A percentile compares a stretch with the other conserved stretches of the same genome.
phyloP scores from a whole-genome alignment of 2,113 vertebrate genomes.

The Rhineura floridana region DNA sequence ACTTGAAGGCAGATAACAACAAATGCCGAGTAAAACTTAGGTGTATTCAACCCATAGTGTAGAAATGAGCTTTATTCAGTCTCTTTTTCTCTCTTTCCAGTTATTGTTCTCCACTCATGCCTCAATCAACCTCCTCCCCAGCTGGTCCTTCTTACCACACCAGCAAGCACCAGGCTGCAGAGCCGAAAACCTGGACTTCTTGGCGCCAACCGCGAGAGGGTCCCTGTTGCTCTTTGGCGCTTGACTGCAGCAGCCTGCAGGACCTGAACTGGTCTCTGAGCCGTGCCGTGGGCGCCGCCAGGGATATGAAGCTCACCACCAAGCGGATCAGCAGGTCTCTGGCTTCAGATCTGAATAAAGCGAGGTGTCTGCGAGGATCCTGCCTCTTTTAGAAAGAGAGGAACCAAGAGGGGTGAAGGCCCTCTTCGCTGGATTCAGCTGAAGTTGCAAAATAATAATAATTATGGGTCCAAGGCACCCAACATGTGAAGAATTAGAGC shows the following conservation, averaged over 20 bases:
- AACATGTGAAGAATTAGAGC: too few relatives aligned
- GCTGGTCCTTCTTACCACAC: slow-evolving; percentile 25
- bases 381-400: slow-evolving; percentile 75
- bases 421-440: too few relatives aligned
- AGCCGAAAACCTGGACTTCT: background rate
- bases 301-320: slow-evolving; percentile 72
- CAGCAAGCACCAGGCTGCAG: accelerated
- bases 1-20: too few relatives aligned
- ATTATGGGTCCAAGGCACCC: background rate
- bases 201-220: accelerated
- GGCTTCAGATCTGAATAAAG: slow-evolving; percentile 72
- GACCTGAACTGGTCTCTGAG: slow-evolving; percentile 75
- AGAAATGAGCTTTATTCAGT: background rate
- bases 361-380: slow-evolving; percentile 67
- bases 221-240: slow-evolving; percentile 32
- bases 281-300: slow-evolving; percentile 76
- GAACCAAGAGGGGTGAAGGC: accelerated
- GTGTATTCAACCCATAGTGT: too few relatives aligned
- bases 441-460: background rate
- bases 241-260: slow-evolving; percentile 49
- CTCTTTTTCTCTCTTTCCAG: slow-evolving; percentile 63
- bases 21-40: too few relatives aligned
- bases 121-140: slow-evolving; percentile 65
- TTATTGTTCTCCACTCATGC: slow-evolving; percentile 68
- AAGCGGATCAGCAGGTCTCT: slow-evolving; percentile 78